These are phyloP conservation scores for Podilymbus podiceps DNA, from an alignment of 2,113 vertebrate genomes.

Conservation along the genomic window DNA sequence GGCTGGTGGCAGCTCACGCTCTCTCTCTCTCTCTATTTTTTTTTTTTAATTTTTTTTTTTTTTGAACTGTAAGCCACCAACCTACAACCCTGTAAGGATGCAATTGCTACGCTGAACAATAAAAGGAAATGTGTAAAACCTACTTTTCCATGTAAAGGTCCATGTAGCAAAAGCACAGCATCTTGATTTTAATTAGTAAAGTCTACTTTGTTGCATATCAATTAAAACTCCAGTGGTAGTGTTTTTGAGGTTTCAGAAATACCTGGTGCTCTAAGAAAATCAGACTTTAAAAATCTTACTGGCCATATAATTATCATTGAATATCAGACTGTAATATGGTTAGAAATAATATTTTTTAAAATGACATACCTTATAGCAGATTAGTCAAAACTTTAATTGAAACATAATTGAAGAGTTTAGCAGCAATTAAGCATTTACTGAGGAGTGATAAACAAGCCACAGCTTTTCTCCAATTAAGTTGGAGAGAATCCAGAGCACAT, in stretches of 20 bases:
- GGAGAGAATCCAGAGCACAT: slow-evolving; percentile 7
- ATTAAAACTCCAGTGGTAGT: slow-evolving; percentile 75
- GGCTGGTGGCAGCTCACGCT: slow-evolving; percentile 84
- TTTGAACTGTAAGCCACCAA: slow-evolving; percentile 84
- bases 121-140: slow-evolving; percentile 83
- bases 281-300: slow-evolving; percentile 38
- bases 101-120: slow-evolving; percentile 82
- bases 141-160: slow-evolving; percentile 85
- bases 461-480: slow-evolving; percentile 4
- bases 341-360: neutral
- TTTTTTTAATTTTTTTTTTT: slow-evolving; percentile 59
- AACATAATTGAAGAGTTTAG: slow-evolving; percentile 3
- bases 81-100: slow-evolving; percentile 85
- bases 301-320: neutral
- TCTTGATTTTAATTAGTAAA: slow-evolving; percentile 85
- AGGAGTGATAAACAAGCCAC: slow-evolving; percentile 12
- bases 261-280: slow-evolving; percentile 75
- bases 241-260: slow-evolving; percentile 64
- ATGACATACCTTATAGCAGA: neutral
- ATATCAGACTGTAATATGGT: neutral
- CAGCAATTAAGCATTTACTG: slow-evolving; percentile 31
- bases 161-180: slow-evolving; percentile 79
- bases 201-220: slow-evolving; percentile 83
- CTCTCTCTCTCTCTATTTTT: slow-evolving; percentile 11
- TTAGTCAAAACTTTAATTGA: neutral